Conservation (phyloP, 2,888 invertebrate genomes). For the Trachelus stipa region DNA sequence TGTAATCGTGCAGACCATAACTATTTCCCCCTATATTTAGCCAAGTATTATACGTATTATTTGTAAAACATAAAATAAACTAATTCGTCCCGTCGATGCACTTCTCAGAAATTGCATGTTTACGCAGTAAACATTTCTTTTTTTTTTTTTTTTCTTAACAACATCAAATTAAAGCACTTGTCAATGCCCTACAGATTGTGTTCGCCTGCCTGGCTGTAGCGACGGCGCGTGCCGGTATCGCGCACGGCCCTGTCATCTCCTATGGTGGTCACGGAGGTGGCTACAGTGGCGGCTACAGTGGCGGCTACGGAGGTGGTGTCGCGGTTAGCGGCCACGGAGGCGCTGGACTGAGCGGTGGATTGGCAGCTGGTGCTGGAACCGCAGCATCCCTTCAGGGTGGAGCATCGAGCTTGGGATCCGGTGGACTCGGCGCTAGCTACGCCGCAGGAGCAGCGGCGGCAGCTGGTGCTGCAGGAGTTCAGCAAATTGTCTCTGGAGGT, state of each 20-base stretch:
- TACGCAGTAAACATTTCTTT: no score
- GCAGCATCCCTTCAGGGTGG: slow-evolving; percentile 63
- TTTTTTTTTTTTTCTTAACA: no score
- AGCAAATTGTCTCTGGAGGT: slow-evolving; percentile 65
- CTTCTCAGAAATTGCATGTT: no score
- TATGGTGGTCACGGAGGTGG: slow-evolving; percentile 47
- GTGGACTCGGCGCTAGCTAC: slow-evolving; percentile 64
- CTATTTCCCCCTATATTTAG: no score
- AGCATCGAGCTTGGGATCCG: slow-evolving; percentile 64
- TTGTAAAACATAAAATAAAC: no score
- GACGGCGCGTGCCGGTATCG: slow-evolving; percentile 63
- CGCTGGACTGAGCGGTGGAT: slow-evolving; percentile 62
- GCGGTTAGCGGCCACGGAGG: slow-evolving; percentile 30
- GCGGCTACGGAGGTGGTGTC: slow-evolving; percentile 25
- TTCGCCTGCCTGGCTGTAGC: slow-evolving; percentile 66
- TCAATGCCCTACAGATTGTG: slow-evolving; percentile 52
- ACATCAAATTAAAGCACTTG: no score
- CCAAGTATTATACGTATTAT: no score
- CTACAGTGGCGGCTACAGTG: slow-evolving; percentile 35
- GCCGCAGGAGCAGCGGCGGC: slow-evolving; percentile 64
- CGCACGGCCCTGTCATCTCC: slow-evolving; percentile 55
- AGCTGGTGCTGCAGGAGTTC: slow-evolving; percentile 64
- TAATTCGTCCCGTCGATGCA: no score
- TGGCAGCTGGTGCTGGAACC: slow-evolving; percentile 63
- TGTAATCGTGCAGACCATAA: no score